A percentile compares a stretch with the other conserved stretches of the same genome.
phyloP scores from a whole-genome alignment of 2,888 invertebrate genomes.

The Agrotis puta region DNA sequence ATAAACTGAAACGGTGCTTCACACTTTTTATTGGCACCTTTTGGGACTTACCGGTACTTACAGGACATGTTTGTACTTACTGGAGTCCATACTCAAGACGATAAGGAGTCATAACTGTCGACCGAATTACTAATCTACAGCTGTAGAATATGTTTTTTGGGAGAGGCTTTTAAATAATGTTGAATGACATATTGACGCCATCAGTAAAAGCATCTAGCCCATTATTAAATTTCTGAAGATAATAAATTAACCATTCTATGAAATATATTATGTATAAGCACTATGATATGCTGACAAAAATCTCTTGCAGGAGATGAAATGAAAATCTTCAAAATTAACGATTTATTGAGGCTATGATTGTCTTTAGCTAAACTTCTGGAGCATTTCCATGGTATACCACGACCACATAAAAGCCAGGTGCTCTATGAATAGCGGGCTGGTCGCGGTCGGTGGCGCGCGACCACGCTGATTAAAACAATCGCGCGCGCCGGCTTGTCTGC shows the following conservation, averaged over 20 bases:
- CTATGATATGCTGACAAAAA: too few species aligned
- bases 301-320: too few species aligned
- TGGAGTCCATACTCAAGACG: background rate
- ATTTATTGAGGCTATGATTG: background rate
- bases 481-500: conserved; percentile 53
- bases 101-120: background rate
- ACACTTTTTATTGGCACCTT: too few species aligned
- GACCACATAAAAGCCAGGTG: conserved; percentile 58
- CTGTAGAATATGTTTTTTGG: background rate
- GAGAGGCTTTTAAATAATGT: background rate
- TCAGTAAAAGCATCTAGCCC: background rate
- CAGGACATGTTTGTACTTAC: too few species aligned
- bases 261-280: too few species aligned
- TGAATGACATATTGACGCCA: background rate
- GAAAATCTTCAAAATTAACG: too few species aligned
- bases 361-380: conserved; percentile 29
- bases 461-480: conserved; percentile 63
- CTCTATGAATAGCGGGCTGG: conserved; percentile 64
- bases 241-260: too few species aligned
- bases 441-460: conserved; percentile 66
- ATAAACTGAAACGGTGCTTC: background rate
- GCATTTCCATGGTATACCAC: background rate
- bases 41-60: too few species aligned
- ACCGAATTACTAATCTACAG: background rate
- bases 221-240: background rate